Evolutionary conservation across 1,140 invertebrate genomes (phyloP).

Genomic region (Magallana ariakensis): DNA sequence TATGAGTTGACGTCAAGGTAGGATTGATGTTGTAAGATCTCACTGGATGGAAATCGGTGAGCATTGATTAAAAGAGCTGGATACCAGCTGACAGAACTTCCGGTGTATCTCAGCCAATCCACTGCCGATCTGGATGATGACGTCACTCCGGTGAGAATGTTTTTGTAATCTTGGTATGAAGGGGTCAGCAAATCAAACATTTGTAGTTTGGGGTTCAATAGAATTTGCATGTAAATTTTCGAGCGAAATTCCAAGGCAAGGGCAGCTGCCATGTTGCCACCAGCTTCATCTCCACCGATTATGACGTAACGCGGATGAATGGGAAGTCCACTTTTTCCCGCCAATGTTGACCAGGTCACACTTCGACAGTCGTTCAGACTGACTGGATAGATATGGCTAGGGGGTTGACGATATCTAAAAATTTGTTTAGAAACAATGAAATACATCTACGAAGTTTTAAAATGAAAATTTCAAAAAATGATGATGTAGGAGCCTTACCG

Average conservation of each 20-base stretch:
- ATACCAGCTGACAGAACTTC: constrained; percentile 50
- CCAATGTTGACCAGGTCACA: constrained; percentile 68
- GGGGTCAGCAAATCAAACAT: constrained; percentile 75
- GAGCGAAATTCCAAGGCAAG: constrained; percentile 66
- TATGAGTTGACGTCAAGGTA: constrained; percentile 65
- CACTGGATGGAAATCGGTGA: constrained; percentile 63
- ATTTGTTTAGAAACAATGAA: background rate
- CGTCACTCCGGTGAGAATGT: constrained; percentile 66
- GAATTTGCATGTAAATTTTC: constrained; percentile 69
- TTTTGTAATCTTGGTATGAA: constrained; percentile 70
- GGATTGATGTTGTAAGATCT: constrained; percentile 48
- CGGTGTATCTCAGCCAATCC: constrained; percentile 70
- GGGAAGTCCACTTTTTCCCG: constrained; percentile 57
- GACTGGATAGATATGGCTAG: constrained; percentile 72
- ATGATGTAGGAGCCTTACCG: constrained; percentile 59
- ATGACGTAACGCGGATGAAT: constrained; percentile 59
- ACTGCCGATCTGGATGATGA: constrained; percentile 63
- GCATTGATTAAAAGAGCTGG: constrained; percentile 62
- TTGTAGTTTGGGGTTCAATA: constrained; percentile 75
- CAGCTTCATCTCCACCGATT: constrained; percentile 75
- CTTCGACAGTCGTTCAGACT: constrained; percentile 71
- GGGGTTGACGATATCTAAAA: constrained; percentile 74
- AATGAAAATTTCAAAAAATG: too few relatives aligned
- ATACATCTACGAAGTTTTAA: too few relatives aligned
- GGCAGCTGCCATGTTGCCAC: constrained; percentile 74